Conservation (phyloP, 2,797 vertebrate genomes). For the Zalophus californianus region DNA sequence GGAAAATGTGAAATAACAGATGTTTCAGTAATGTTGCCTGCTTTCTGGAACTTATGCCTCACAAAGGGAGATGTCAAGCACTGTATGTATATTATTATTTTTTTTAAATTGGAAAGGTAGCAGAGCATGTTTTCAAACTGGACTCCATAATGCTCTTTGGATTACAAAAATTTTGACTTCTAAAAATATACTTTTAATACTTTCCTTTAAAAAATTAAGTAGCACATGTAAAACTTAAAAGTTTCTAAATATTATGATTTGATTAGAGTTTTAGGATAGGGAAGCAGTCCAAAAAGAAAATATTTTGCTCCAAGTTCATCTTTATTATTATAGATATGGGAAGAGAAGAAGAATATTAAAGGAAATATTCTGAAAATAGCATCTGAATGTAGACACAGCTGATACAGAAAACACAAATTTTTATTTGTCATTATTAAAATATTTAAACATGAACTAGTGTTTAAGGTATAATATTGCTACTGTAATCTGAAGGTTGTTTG, state of each 20-base stretch:
- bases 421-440: conserved; percentile 48
- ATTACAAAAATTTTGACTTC: background rate
- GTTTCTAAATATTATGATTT: conserved; percentile 16
- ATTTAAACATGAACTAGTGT: background rate
- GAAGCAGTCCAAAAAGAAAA: background rate
- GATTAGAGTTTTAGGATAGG: background rate
- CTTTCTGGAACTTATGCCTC: conserved; percentile 18
- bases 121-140: background rate
- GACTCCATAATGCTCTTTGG: background rate
- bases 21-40: conserved; percentile 41
- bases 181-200: conserved; percentile 3
- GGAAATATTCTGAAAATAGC: conserved; percentile 32
- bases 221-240: background rate
- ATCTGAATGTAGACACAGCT: background rate
- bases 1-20: conserved; percentile 2
- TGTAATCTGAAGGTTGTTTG: background rate
- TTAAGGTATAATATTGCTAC: background rate
- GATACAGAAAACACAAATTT: conserved; percentile 50
- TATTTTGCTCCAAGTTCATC: conserved; percentile 11
- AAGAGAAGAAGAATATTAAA: conserved; percentile 6
- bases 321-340: background rate
- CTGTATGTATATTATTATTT: background rate
- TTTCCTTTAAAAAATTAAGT: conserved; percentile 52
- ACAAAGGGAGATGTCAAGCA: background rate
- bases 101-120: background rate